Evolutionary conservation across 2,113 vertebrate species (phyloP), one percentile per base, ranked within the genome.

Genomic region (Microcebus tavaratra): DNA sequence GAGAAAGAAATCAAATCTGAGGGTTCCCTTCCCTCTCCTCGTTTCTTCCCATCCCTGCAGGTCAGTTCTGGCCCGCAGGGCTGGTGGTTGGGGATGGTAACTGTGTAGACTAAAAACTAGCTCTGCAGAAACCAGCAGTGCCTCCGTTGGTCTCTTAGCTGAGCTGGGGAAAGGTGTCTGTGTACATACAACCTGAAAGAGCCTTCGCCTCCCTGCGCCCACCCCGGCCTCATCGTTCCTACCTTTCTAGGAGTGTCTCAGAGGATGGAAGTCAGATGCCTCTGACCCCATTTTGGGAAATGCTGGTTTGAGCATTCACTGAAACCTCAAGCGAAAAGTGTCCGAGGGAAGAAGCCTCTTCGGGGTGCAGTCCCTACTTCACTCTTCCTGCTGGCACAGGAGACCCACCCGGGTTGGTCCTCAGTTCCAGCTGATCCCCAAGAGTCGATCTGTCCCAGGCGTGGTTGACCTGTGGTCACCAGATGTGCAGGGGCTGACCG

Each of bases 401-500:
- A 20, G 39, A 25, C 75, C 12, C 61, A 27, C 50, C 42, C 1
- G 42, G 8, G 14, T 13, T 3, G 68, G 68, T 59, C 63, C 39
- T 86, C 7, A 4, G 36, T 68, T 78, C 55, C 76, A 45, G 29
- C 6, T 78, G 25, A 57, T 70, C 9, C n/a, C n/a, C 36, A 20
- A 72, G 85, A 76, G 25, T n/a, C 55, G 34, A 53, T 29, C 17
- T 72, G 18, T 6, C 57, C 10, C 34, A 14, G 53, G 45, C 5
- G 9, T 0, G 20, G 36, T 42, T 76, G 61, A 53, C 59, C 8
- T 81, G 53, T 48, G 14, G 36, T 73, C 9, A 42, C 57, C 65
- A 36, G 0, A 6, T 21, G 17, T 57, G 2, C 0, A 0, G 2
- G 53, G 72, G 1, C 8, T 39, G 59, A 13, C 20, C 5, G 21